Base-by-base conservation (phyloP, 2,888 invertebrate genomes). In the Amiota mariae region DNA sequence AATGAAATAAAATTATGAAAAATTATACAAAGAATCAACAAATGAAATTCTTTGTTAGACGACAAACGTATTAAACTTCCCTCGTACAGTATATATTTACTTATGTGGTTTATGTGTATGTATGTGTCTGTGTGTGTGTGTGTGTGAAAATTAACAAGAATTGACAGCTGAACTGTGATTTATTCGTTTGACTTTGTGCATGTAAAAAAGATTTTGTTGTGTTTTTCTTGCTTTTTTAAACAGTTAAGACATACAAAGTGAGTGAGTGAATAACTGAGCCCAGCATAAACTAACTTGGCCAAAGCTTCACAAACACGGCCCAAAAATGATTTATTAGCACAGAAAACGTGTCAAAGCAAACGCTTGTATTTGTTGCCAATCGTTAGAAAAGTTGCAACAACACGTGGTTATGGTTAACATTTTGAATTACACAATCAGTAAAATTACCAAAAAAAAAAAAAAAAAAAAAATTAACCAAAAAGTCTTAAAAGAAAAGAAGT, bases 91-190 rank as follows among this genome's bases (percentile, higher is more conserved):
- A 36, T 15, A 24, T 66, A 4, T 11, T 10, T 18, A 15, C 48
- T n/a, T 48, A 48, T 66, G n/a, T 64, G 46, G 46, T 51, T 67
- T 64, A 4, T 10, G 9, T 64, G 51, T 10, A 8, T 47, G 18
- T 68, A 20, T 68, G 67, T 68, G 67, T 68, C 8, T 66, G 47
- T 66, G 15, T 48, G 51, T 10, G 13, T 47, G 18, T 68, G 54
- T 68, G 67, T 68, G 67, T 68, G 67, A 68, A 68, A 68, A 68
- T 68, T 68, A 68, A 68, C 67, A 68, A 68, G 67, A 54, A 68
- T 68, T 68, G 67, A 68, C 67, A 68, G 67, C 51, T 68, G 11
- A 51, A 36, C 67, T 51, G 59, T 68, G 67, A 68, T 68, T 68
- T 68, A 68, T 68, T 54, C 24, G 54, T 24, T 54, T 18, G 51